A percentile compares a stretch with the other conserved stretches of the same genome.
These are phyloP conservation scores for Tokudaia muenninki DNA, from an alignment of 2,797 vertebrate species.

Conservation along the genomic window DNA sequence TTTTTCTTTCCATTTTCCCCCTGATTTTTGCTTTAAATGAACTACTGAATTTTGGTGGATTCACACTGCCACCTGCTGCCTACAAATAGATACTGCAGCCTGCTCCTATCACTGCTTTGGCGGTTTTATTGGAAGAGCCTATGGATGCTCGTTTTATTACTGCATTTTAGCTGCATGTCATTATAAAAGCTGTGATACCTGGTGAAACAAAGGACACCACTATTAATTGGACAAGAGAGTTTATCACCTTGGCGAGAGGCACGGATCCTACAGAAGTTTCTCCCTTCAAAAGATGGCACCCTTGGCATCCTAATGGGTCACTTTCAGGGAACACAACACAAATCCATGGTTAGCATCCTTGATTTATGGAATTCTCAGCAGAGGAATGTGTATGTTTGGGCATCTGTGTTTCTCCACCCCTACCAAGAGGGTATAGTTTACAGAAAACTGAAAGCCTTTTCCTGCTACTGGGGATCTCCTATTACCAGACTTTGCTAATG, in stretches of 20 bases:
- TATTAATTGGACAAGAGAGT: not conserved
- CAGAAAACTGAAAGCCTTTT: not conserved
- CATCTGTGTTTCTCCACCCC: not conserved
- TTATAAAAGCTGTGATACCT: not conserved
- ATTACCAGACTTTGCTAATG: not conserved
- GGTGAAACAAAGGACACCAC: not conserved
- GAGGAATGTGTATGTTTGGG: not conserved
- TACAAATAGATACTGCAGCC: constrained; percentile 37
- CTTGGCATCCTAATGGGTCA: not conserved
- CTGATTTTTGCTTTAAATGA: constrained; percentile 81
- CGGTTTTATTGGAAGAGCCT: constrained; percentile 29
- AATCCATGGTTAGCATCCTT: not conserved
- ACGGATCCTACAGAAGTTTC: not conserved
- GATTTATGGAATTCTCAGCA: not conserved
- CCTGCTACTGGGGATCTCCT: not conserved
- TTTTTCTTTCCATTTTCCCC: constrained; percentile 88
- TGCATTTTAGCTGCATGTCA: constrained; percentile 1
- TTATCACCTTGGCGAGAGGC: not conserved
- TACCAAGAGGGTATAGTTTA: not conserved
- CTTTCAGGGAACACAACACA: not conserved
- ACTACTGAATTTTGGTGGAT: constrained; percentile 79
- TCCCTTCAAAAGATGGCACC: not conserved
- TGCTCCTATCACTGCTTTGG: not conserved
- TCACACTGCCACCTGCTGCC: constrained; percentile 91
- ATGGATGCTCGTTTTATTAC: constrained; percentile 27